Conservation (phyloP, 2,113 vertebrate genomes). For the Peromyscus leucopus region DNA sequence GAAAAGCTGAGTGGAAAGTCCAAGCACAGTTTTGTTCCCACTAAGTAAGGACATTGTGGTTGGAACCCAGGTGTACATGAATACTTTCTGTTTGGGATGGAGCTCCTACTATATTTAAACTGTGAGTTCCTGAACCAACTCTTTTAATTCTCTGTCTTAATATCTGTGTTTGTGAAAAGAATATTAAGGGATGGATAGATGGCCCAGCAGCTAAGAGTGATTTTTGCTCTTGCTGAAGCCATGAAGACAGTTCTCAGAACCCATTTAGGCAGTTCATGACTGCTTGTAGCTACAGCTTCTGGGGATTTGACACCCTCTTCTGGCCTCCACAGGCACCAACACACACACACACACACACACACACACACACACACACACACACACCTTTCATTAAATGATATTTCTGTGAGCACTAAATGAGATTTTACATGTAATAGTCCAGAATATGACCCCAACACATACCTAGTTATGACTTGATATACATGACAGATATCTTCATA, state of each 20-base stretch:
- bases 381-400: background rate
- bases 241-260: background rate
- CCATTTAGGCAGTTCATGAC: background rate
- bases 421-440: background rate
- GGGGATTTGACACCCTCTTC: background rate
- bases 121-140: background rate
- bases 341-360: background rate
- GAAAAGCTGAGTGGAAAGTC: background rate
- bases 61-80: background rate
- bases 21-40: background rate
- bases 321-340: background rate
- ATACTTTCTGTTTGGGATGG: background rate
- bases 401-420: conserved; percentile 34
- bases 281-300: background rate
- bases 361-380: background rate
- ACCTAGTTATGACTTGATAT: background rate
- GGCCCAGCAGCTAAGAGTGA: background rate
- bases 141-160: background rate
- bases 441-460: background rate
- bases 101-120: background rate
- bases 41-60: background rate
- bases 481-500: background rate
- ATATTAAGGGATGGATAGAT: background rate
- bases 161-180: background rate
- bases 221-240: background rate